Evolutionary conservation across 2,888 invertebrate species (phyloP).

Genomic region (Volucella zonaria): DNA sequence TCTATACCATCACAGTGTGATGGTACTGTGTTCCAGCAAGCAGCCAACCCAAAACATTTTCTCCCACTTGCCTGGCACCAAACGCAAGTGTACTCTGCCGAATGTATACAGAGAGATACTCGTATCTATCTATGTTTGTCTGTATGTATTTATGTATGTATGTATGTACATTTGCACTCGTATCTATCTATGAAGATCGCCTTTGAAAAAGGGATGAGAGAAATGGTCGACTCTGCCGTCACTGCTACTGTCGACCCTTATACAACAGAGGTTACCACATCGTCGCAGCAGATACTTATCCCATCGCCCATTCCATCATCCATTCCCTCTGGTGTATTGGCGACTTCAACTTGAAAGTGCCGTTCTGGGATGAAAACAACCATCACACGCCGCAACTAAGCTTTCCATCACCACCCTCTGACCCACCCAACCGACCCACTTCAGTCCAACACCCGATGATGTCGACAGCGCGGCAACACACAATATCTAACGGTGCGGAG

Average conservation of each 20-base stretch:
- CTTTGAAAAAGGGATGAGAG: conserved; percentile 61
- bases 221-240: conserved; percentile 57
- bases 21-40: conserved; percentile 28
- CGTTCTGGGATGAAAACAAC: conserved; percentile 76
- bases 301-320: conserved; percentile 68
- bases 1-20: conserved; percentile 65
- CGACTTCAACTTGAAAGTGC: conserved; percentile 77
- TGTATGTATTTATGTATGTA: conserved; percentile 32
- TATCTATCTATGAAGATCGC: conserved; percentile 73
- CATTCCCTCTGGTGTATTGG: conserved; percentile 70
- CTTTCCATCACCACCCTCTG: conserved; percentile 41
- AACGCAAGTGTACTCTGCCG: conserved; percentile 49
- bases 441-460: conserved; percentile 49
- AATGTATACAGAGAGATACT: conserved; percentile 32
- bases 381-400: conserved; percentile 71
- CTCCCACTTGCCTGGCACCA: conserved; percentile 54
- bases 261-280: conserved; percentile 72
- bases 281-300: conserved; percentile 72
- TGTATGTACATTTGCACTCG: conserved; percentile 36
- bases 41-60: conserved; percentile 65
- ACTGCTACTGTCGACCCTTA: conserved; percentile 61
- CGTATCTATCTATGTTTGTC: conserved; percentile 66
- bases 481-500: conserved; percentile 73
- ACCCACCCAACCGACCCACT: conserved; percentile 2
- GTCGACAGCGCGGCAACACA: conserved; percentile 73